Conservation (phyloP, 2,888 invertebrate genomes). For the Agrochola lota region DNA sequence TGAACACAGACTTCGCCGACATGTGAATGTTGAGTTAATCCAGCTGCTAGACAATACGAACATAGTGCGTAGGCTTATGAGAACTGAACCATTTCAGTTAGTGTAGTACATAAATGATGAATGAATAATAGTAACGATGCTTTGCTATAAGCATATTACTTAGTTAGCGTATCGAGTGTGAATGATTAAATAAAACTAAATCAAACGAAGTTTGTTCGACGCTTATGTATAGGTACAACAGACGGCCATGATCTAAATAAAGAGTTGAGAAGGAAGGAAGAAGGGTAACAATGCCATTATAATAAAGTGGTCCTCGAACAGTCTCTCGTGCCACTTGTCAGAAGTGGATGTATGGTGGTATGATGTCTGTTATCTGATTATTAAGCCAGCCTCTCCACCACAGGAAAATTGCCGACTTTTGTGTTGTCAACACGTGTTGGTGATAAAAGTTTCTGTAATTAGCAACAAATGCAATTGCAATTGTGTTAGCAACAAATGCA, state of each 20-base stretch:
- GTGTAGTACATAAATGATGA: not conserved
- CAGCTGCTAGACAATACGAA: not conserved
- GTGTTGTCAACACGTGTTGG: too few relatives aligned
- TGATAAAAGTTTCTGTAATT: not conserved
- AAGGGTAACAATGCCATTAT: not conserved
- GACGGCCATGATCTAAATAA: constrained; percentile 18
- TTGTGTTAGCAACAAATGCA: not conserved
- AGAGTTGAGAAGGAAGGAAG: constrained; percentile 21
- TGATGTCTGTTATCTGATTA: too few relatives aligned
- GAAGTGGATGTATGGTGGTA: constrained; percentile 15
- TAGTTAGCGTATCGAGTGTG: too few relatives aligned
- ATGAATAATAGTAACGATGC: not conserved
- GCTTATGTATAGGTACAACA: not conserved
- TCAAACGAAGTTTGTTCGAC: not conserved
- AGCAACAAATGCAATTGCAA: not conserved
- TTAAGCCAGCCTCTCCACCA: too few relatives aligned
- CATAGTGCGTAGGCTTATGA: not conserved
- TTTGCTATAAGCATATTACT: not conserved
- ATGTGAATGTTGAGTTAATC: not conserved
- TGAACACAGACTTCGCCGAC: not conserved
- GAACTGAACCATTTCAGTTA: not conserved
- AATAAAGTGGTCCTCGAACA: constrained; percentile 3
- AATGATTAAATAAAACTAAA: not conserved
- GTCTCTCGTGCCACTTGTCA: constrained; percentile 7
- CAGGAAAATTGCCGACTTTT: too few relatives aligned